Evolutionary conservation across 2,113 vertebrate species (phyloP), one percentile per base, ranked within the genome.

Genomic region (Nothoprocta perdicaria): DNA sequence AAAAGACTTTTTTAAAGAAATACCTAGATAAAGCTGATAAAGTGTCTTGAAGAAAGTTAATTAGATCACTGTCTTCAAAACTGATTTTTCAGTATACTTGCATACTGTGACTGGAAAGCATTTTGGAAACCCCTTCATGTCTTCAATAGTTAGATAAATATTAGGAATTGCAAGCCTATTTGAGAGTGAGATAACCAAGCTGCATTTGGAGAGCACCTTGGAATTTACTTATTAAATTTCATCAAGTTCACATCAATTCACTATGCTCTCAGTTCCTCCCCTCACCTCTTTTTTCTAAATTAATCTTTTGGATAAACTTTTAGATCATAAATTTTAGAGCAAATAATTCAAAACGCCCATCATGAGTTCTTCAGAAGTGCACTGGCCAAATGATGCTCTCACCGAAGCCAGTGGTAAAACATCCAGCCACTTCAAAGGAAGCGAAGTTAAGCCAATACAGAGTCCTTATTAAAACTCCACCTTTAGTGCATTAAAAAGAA

Each of bases 151-250:
- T 65, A 89, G 88, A 94, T 72, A 84, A 86, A 90, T 75, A 92
- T 60, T 79, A 89, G 69, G 27, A 65, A 8, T 91, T 95, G 73
- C 48, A 85, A 88, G 69, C 33, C 18, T 91, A 18, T 85, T 85
- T 63, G 75, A 87, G 68, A 80, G 12, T 40, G 26, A 93, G 52
- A 89, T 91, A 89, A 85, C 65, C 19, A 90, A 45, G 4, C 23
- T 85, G 27, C 68, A 66, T 93, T 89, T 92, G 48, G 87, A 95
- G 65, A 78, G 12, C 23, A 71, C 35, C 23, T 93, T 92, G 60
- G 81, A 95, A 94, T 90, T 95, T 82, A 76, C n/a, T 87, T 93
- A 89, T 7, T 93, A 80, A 80, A 77, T 92, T 74, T 96, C 22
- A 72, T 78, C 65, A 91, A 89, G 58, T 53, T 73, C 45, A 74